A percentile compares a stretch with the other conserved stretches of the same genome.
Evolutionary conservation across 2,797 vertebrate species (phyloP).

Genomic region (Chloroceryle inda): DNA sequence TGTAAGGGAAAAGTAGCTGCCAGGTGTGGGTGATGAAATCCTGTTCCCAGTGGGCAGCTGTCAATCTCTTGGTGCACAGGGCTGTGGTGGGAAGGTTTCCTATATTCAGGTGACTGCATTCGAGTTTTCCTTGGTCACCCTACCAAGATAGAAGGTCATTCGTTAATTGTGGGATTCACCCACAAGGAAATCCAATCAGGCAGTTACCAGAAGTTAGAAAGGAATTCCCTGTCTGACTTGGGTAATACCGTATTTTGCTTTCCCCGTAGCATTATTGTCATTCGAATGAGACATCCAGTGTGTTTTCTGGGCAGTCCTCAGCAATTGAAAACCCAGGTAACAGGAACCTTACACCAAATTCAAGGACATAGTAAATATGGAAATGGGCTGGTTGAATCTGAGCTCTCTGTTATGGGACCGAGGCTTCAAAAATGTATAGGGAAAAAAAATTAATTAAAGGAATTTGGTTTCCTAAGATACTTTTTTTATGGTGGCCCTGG

Average conservation of each 20-base stretch:
- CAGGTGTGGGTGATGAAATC: not conserved
- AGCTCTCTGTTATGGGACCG: too few species aligned
- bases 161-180: not conserved
- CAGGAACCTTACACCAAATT: not conserved
- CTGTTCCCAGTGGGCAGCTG: rapidly evolving
- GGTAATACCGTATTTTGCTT: not conserved
- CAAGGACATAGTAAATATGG: not conserved
- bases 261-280: not conserved
- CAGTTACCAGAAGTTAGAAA: not conserved
- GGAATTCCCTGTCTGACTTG: not conserved
- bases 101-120: not conserved
- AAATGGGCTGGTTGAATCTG: too few species aligned
- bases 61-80: not conserved
- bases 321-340: not conserved
- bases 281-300: not conserved
- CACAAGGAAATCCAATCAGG: not conserved
- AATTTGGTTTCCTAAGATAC: too few species aligned
- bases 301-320: not conserved
- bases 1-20: not conserved
- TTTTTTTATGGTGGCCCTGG: too few species aligned
- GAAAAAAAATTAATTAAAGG: too few species aligned
- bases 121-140: not conserved
- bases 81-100: not conserved
- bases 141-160: not conserved
- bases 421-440: too few species aligned